A percentile compares a stretch with the other conserved stretches of the same genome.
phyloP scores from a whole-genome alignment of 1,140 invertebrate species.

The Ostrea denselamellosa region DNA sequence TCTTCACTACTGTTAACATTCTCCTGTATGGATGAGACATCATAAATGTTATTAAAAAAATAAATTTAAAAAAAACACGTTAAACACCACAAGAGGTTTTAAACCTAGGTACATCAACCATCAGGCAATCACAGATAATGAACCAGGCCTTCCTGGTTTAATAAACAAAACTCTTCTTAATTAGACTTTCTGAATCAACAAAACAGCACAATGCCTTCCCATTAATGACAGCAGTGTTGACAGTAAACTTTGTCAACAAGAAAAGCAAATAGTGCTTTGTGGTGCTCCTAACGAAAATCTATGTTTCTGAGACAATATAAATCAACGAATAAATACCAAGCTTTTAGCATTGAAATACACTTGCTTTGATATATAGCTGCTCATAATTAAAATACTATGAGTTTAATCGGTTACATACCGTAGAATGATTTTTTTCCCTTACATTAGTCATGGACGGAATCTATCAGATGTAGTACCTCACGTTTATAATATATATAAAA shows the following conservation, averaged over 20 bases:
- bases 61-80: not conserved
- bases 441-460: not conserved
- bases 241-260: not conserved
- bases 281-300: not conserved
- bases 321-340: not conserved
- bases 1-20: conserved; percentile 63
- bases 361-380: not conserved
- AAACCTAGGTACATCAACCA: not conserved
- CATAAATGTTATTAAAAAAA: not conserved
- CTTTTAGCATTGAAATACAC: not conserved
- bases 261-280: not conserved
- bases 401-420: not conserved
- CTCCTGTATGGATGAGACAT: conserved; percentile 52
- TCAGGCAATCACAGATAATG: not conserved
- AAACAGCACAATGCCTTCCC: not conserved
- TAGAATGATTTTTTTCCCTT: not conserved
- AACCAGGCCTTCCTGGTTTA: not conserved
- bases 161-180: not conserved
- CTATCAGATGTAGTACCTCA: not conserved
- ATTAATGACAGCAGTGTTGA: not conserved
- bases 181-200: not conserved
- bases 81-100: not conserved
- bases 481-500: not conserved
- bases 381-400: not conserved
- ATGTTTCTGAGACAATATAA: not conserved